Conservation (phyloP, 2,797 vertebrate species). For the Anomalospiza imberbis region DNA sequence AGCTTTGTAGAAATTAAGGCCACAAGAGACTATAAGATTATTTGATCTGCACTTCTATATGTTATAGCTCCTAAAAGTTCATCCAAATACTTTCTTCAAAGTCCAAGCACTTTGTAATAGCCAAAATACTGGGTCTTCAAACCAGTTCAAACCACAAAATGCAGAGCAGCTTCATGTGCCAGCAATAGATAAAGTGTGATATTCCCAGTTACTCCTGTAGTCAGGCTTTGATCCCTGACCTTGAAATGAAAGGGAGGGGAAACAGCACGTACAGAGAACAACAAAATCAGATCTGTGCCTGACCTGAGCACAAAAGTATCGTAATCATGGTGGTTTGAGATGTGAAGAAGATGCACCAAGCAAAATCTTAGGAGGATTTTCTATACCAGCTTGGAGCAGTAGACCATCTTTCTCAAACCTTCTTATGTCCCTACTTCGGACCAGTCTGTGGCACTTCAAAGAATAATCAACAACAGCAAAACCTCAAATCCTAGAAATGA, state of each 20-base stretch:
- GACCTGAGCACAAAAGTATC: neutral
- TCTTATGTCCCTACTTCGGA: neutral
- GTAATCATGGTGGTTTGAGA: neutral
- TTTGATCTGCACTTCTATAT: neutral
- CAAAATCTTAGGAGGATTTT: neutral
- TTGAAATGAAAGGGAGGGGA: neutral
- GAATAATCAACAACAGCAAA: neutral
- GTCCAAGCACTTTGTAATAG: neutral
- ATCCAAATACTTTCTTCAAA: neutral
- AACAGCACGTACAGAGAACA: neutral
- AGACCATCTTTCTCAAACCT: neutral
- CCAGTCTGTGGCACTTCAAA: neutral
- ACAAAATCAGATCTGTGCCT: neutral
- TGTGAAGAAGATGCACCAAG: neutral
- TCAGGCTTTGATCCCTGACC: neutral
- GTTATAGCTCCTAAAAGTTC: constrained; percentile 22
- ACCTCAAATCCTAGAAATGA: neutral
- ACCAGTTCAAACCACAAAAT: neutral
- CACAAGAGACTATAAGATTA: neutral
- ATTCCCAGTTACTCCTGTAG: neutral
- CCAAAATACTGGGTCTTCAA: neutral
- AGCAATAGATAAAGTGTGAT: neutral
- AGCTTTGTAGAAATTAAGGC: constrained; percentile 19
- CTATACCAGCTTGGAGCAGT: neutral
- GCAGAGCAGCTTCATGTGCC: neutral